Conservation (phyloP, 2,888 invertebrate species). For the Ditula angustiorana region DNA sequence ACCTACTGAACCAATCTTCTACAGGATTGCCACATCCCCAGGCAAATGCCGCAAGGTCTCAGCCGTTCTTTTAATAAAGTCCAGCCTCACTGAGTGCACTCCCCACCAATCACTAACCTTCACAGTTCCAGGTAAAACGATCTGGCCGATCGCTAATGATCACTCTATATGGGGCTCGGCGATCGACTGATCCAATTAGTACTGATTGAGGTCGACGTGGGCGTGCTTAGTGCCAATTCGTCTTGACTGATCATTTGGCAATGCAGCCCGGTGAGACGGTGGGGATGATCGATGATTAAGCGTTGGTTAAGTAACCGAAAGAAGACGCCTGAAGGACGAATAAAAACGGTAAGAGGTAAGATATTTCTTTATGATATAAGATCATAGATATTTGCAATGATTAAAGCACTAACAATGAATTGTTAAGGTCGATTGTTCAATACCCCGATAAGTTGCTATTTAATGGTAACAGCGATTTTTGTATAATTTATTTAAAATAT, state of each 20-base stretch:
- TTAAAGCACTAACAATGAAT: too few relatives aligned
- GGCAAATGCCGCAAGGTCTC: too few relatives aligned
- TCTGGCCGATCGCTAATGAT: constrained; percentile 22
- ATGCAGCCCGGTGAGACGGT: constrained; percentile 20
- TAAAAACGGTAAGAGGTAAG: too few relatives aligned
- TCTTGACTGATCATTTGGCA: constrained; percentile 41
- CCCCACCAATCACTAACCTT: constrained; percentile 37
- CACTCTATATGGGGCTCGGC: constrained; percentile 42
- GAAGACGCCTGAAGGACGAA: background rate
- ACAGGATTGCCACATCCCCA: too few relatives aligned
- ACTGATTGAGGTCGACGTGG: constrained; percentile 58
- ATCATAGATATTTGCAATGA: too few relatives aligned
- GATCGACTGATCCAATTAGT: constrained; percentile 55
- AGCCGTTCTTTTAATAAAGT: too few relatives aligned
- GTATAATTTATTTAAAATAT: too few relatives aligned
- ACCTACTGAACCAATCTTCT: too few relatives aligned
- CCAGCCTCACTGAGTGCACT: background rate
- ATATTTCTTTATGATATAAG: too few relatives aligned
- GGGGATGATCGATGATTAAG: constrained; percentile 10
- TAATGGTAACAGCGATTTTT: too few relatives aligned
- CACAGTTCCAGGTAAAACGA: constrained; percentile 23
- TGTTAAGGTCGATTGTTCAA: too few relatives aligned
- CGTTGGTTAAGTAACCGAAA: background rate
- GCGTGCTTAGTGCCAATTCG: constrained; percentile 45
- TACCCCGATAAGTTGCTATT: too few relatives aligned